These are phyloP conservation scores for Hydrozoanthus gracilis DNA, from an alignment of 92 coral and sea anemone genomes.

Conservation along the genomic window DNA sequence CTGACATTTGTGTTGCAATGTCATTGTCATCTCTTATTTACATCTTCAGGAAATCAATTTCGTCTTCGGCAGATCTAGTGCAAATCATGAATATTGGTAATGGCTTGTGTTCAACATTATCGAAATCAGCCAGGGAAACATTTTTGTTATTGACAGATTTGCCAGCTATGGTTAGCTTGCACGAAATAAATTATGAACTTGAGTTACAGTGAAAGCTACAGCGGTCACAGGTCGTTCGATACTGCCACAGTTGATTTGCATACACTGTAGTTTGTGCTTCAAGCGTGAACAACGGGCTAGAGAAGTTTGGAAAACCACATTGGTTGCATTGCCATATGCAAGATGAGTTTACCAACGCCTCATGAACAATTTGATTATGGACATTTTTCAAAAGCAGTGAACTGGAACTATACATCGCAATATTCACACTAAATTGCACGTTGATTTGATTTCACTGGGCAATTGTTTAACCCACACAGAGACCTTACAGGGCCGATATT, in stretches of 20 bases:
- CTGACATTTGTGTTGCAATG: no score
- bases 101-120: no score
- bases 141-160: no score
- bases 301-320: slow-evolving; percentile 8
- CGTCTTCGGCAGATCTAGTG: no score
- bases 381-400: slow-evolving; percentile 10
- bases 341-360: slow-evolving; percentile 17
- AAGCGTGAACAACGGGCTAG: slow-evolving; percentile 13
- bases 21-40: no score
- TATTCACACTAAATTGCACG: slow-evolving; percentile 27
- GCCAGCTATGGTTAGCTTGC: no score
- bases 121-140: no score
- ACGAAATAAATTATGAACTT: no score
- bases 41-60: no score
- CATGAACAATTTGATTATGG: neutral
- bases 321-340: neutral
- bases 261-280: slow-evolving; percentile 24
- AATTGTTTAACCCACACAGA: slow-evolving; percentile 18
- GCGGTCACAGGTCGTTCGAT: no score
- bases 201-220: no score
- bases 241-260: slow-evolving; percentile 37
- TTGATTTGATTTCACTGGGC: slow-evolving; percentile 19
- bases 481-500: slow-evolving; percentile 9
- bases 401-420: neutral
- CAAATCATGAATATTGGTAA: no score